Evolutionary conservation across 2,888 invertebrate species (phyloP).

Genomic region (Zeuzera pyrina): DNA sequence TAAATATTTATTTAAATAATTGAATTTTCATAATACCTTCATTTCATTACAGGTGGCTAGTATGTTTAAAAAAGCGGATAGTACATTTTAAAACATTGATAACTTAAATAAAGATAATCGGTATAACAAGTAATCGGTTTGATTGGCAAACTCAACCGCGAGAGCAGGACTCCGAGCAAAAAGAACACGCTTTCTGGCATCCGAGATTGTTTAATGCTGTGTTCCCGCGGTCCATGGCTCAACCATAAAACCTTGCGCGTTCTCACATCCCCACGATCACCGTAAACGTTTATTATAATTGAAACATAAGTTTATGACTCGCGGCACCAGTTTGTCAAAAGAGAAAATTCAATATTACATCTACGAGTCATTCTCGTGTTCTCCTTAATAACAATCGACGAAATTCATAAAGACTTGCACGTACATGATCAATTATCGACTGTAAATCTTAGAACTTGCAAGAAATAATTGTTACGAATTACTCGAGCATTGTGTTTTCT

Average conservation of each 20-base stretch:
- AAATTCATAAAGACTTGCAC: background rate
- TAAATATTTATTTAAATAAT: too few relatives aligned
- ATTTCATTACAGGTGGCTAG: too few relatives aligned
- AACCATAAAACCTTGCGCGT: slow-evolving; percentile 52
- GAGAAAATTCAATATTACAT: slow-evolving; percentile 37
- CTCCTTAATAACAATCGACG: background rate
- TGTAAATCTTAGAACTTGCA: background rate
- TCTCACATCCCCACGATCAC: slow-evolving; percentile 52
- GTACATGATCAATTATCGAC: background rate
- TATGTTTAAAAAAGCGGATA: too few relatives aligned
- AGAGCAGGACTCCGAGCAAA: slow-evolving; percentile 28
- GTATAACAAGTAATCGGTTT: slow-evolving; percentile 10
- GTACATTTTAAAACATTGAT: too few relatives aligned
- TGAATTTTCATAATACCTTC: too few relatives aligned
- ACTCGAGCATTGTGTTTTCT: background rate
- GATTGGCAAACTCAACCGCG: slow-evolving; percentile 8
- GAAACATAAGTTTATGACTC: slow-evolving; percentile 56
- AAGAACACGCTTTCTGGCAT: slow-evolving; percentile 42
- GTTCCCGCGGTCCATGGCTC: slow-evolving; percentile 32
- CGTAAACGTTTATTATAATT: slow-evolving; percentile 65
- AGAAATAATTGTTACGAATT: background rate
- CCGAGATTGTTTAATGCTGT: slow-evolving; percentile 33
- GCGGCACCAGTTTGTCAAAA: slow-evolving; percentile 51
- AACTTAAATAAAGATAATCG: too few relatives aligned
- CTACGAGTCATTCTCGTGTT: background rate